Evolutionary conservation across 2,797 vertebrate genomes (phyloP), one percentile per base, ranked within the genome.

Genomic region (Hoplostethus mediterraneus): DNA sequence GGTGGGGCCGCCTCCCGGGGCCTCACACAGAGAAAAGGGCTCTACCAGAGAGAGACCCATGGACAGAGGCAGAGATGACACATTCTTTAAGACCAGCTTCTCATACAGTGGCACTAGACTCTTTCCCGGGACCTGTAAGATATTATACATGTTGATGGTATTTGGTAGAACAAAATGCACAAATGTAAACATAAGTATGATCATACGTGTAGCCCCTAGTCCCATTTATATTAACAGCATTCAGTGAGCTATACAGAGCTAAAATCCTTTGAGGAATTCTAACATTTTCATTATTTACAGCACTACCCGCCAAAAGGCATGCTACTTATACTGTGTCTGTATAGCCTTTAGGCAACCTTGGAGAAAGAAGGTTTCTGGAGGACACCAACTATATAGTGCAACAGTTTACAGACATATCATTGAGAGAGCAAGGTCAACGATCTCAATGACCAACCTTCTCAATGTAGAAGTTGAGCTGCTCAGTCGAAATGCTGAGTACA

Each of bases 1-100:
- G 60, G 74, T 73, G 0, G 45, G 31, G 49, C 78, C 84, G 21
- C 21, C 21, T 28, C 67, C 85, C 0, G 44, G 40, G 0, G 0
- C 72, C 0, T 91, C 59, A 3, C 95, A 96, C 21, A 97, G 54
- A 5, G 68, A 84, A 79, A 98, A 99, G 0, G 97, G 97, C 36
- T 90, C 80, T 0, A 33, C 68, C 6, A 96, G 58, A 6, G 75
- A 69, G 8, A 98, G 76, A 45, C 95, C 14, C 53, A 97, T 0
- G 0, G 79, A 91, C 10, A 99, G 79, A 0, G 94, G 73, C 71
- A 98, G 83, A 13, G 83, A 87, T 0, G 96, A 96, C 28, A 94
- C 33, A 25, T 97, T 99, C 81, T 90, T 95, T 62, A 99, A 49
- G 44, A 86, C 4, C 53, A 98, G 88, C 44, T 91, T 94, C 82